These are phyloP conservation scores for Mystacides longicornis DNA, from an alignment of 2,888 invertebrate genomes.

Conservation along the genomic window DNA sequence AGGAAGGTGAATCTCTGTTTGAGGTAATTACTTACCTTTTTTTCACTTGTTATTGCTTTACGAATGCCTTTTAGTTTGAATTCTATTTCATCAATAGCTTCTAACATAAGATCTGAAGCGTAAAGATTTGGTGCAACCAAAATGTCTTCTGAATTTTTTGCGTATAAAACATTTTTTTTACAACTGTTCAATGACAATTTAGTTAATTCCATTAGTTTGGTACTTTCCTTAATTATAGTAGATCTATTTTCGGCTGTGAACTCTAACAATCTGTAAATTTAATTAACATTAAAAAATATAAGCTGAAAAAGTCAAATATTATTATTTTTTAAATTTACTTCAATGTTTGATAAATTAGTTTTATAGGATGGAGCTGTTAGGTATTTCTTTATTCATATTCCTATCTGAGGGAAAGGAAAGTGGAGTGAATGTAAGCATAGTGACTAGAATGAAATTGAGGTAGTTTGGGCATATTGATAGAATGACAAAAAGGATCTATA, in stretches of 20 bases:
- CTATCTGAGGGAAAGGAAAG: no score
- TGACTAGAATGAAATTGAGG: no score
- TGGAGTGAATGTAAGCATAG: no score
- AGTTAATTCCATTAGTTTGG: slow-evolving; percentile 41
- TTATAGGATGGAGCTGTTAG: no score
- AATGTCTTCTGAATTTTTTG: slow-evolving; percentile 29
- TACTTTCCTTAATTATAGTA: slow-evolving; percentile 37
- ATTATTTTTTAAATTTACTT: neutral
- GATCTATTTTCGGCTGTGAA: neutral
- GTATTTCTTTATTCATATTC: no score
- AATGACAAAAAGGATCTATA: no score
- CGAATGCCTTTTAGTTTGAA: slow-evolving; percentile 7
- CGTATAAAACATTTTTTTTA: slow-evolving; percentile 37
- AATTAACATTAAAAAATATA: neutral
- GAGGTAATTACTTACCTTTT: neutral
- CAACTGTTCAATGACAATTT: slow-evolving; percentile 41
- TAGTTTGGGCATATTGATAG: no score
- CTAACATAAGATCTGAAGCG: slow-evolving; percentile 16
- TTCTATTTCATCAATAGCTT: slow-evolving; percentile 15
- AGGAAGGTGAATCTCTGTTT: no score
- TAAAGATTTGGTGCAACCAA: slow-evolving; percentile 10
- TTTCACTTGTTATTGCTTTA: neutral
- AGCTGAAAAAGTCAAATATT: neutral
- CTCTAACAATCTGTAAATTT: neutral
- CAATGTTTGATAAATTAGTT: neutral